Conservation (phyloP, 2,888 invertebrate genomes). For the Lycia hirtaria region DNA sequence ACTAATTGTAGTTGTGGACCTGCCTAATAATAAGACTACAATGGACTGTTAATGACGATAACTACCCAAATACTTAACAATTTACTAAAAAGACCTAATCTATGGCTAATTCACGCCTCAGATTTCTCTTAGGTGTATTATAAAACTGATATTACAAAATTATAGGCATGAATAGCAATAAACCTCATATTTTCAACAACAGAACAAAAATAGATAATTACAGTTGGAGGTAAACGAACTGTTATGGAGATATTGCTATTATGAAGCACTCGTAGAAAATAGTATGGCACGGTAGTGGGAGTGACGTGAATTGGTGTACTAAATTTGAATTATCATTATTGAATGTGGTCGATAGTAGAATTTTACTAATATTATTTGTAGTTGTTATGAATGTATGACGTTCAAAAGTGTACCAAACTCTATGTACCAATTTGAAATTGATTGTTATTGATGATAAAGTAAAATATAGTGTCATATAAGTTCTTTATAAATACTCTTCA, state of each 20-base stretch:
- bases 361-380: not conserved
- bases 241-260: conserved; percentile 5
- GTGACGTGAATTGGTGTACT: conserved; percentile 12
- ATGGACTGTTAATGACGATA: too few relatives aligned
- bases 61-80: too few relatives aligned
- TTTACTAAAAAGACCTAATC: too few relatives aligned
- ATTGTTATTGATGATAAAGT: too few relatives aligned
- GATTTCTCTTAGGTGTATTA: not conserved
- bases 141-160: not conserved
- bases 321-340: not conserved
- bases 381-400: too few relatives aligned
- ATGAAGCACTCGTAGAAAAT: not conserved
- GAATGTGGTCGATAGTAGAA: not conserved
- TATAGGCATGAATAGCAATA: not conserved
- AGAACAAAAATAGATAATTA: conserved; percentile 11
- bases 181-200: not conserved
- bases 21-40: too few relatives aligned
- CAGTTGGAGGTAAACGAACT: conserved; percentile 23
- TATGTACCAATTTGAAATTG: too few relatives aligned
- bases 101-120: not conserved
- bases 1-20: too few relatives aligned
- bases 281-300: conserved; percentile 2
- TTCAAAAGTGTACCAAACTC: too few relatives aligned
- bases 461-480: too few relatives aligned
- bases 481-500: too few relatives aligned